Percentiles rank a stretch among this genome's conserved stretches.
Conservation (phyloP, 2,113 vertebrate species). For the Naja naja region DNA sequence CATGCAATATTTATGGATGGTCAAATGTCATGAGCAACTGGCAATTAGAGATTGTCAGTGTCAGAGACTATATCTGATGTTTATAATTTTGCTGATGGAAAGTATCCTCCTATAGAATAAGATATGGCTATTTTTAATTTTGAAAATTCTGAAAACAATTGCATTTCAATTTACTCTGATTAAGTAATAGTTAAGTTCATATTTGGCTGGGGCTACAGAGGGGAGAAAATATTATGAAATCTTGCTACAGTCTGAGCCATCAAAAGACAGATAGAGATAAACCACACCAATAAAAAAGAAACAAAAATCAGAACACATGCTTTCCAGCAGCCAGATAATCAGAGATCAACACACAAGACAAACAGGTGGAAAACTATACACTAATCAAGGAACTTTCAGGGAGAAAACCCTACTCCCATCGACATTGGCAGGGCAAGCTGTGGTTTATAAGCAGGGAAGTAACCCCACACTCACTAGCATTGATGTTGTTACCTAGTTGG, state of each 20-base stretch:
- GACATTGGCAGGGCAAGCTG: neutral
- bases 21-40: neutral
- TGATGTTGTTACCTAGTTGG: neutral
- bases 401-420: neutral
- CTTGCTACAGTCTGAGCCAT: neutral
- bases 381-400: neutral
- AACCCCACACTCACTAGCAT: neutral
- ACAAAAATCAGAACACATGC: neutral
- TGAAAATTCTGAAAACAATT: neutral
- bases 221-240: neutral
- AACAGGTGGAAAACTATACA: neutral
- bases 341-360: neutral
- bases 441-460: neutral
- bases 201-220: neutral
- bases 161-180: neutral
- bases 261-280: neutral
- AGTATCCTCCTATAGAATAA: neutral
- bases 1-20: neutral
- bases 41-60: neutral
- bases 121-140: neutral
- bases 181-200: neutral
- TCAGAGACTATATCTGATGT: neutral
- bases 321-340: neutral
- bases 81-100: neutral
- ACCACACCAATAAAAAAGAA: neutral